Percentiles rank a stretch among this genome's conserved stretches.
Evolutionary conservation across 1,140 invertebrate species (phyloP).

Genomic region (Drosophila novamexicana): DNA sequence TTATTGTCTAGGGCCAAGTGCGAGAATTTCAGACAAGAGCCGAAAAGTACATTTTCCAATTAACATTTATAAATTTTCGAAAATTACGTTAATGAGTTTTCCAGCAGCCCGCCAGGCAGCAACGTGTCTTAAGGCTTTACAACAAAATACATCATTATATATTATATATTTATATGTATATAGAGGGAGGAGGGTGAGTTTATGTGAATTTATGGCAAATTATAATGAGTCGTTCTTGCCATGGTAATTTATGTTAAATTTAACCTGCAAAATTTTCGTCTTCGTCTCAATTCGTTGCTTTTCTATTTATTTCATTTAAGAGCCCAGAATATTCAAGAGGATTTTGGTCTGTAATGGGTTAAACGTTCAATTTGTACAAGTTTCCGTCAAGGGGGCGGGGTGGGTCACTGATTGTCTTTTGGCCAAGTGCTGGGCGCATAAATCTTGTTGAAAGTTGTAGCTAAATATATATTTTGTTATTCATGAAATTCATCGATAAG

Average conservation of each 20-base stretch:
- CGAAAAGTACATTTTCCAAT: conserved; percentile 74
- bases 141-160: conserved; percentile 33
- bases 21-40: conserved; percentile 27
- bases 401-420: conserved; percentile 46
- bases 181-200: conserved; percentile 3
- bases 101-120: conserved; percentile 40
- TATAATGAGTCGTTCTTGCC: conserved; percentile 77
- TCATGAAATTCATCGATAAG: conserved; percentile 82
- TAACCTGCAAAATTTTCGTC: conserved; percentile 57
- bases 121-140: conserved; percentile 60
- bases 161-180: conserved; percentile 27
- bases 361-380: conserved; percentile 79
- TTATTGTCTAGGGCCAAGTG: conserved; percentile 52
- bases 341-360: conserved; percentile 61
- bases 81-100: conserved; percentile 82
- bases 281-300: conserved; percentile 32
- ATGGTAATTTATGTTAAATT: conserved; percentile 80
- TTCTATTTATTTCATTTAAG: conserved; percentile 65
- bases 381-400: background rate
- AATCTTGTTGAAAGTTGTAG: conserved; percentile 33
- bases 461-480: conserved; percentile 70
- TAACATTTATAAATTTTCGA: conserved; percentile 82
- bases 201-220: conserved; percentile 72
- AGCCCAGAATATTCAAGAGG: conserved; percentile 20
- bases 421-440: conserved; percentile 41